A percentile compares a stretch with the other conserved stretches of the same genome.
Conservation (phyloP, 2,888 invertebrate species). For the Hartigia nigra region DNA sequence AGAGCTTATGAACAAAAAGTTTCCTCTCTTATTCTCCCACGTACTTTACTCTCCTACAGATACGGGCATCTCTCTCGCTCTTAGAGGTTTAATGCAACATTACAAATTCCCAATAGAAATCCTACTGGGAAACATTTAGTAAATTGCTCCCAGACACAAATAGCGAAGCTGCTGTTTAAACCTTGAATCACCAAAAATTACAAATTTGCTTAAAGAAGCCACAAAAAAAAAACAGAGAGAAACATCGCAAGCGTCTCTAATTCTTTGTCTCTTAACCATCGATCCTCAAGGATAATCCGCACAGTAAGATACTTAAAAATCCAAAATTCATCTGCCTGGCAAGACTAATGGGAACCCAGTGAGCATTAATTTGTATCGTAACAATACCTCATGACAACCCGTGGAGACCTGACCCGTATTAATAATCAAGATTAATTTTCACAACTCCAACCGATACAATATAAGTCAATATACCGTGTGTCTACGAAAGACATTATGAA, state of each 20-base stretch:
- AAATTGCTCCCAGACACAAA: not conserved
- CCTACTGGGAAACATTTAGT: not conserved
- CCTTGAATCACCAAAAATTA: not conserved
- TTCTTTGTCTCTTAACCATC: too few relatives aligned
- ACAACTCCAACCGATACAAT: not conserved
- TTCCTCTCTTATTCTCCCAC: constrained; percentile 1
- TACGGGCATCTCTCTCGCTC: not conserved
- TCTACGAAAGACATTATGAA: not conserved
- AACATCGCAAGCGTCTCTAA: too few relatives aligned
- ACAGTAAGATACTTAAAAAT: not conserved
- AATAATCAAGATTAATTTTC: not conserved
- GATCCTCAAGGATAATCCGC: not conserved
- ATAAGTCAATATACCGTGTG: not conserved
- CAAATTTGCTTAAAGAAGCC: not conserved
- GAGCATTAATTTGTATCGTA: not conserved
- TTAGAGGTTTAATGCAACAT: too few relatives aligned
- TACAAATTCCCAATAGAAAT: too few relatives aligned
- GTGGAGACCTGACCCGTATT: not conserved
- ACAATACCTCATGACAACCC: not conserved
- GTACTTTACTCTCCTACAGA: not conserved
- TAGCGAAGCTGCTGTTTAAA: not conserved
- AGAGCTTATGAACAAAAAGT: constrained; percentile 31
- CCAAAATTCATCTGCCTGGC: not conserved
- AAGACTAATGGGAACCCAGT: not conserved
- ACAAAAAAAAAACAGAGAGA: not conserved